These are phyloP conservation scores for Drosophila ercepeae DNA, from an alignment of 1,140 invertebrate genomes.

Conservation along the genomic window DNA sequence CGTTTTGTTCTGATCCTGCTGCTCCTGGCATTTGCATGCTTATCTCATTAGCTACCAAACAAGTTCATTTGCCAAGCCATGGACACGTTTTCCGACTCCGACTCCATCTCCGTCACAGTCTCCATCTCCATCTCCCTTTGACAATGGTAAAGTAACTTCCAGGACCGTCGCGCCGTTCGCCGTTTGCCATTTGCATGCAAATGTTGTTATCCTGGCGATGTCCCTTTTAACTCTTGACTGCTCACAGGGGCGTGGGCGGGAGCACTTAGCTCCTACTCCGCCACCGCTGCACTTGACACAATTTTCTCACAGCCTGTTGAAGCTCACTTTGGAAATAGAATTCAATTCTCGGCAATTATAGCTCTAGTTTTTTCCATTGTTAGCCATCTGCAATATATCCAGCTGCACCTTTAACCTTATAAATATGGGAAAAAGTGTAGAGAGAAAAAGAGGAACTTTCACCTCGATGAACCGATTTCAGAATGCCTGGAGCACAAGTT, in stretches of 20 bases:
- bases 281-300: conserved; percentile 61
- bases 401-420: conserved; percentile 36
- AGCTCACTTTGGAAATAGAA: conserved; percentile 36
- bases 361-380: conserved; percentile 30
- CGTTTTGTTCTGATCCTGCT: conserved; percentile 4
- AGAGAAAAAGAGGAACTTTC: conserved; percentile 23
- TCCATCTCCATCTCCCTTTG: conserved; percentile 21
- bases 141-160: conserved; percentile 43
- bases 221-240: conserved; percentile 62
- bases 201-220: conserved; percentile 53
- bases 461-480: conserved; percentile 39
- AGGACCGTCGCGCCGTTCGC: conserved; percentile 1
- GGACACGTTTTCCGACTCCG: conserved; percentile 36
- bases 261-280: conserved; percentile 8
- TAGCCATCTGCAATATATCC: conserved; percentile 32
- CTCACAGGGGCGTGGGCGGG: conserved; percentile 38
- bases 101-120: background rate
- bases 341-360: conserved; percentile 52
- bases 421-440: conserved; percentile 7
- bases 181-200: conserved; percentile 66
- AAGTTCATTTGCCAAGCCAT: conserved; percentile 70
- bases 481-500: conserved; percentile 21
- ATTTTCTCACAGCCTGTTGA: conserved; percentile 29
- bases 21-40: conserved; percentile 61
- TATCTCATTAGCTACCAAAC: conserved; percentile 78